Evolutionary conservation across 2,888 invertebrate genomes (phyloP).

Genomic region (Drosophila atroscutellata): DNA sequence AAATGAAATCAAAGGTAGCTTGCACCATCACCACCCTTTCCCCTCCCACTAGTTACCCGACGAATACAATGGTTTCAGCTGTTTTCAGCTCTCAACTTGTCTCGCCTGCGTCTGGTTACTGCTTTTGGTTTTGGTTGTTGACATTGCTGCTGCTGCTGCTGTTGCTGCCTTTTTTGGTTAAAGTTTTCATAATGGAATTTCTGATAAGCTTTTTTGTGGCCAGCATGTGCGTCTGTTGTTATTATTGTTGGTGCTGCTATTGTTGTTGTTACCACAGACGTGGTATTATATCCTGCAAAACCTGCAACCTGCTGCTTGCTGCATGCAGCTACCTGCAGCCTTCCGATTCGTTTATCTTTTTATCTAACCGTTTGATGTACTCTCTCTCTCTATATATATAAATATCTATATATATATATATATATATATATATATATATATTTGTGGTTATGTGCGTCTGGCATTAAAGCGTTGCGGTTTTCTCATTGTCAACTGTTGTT

Average conservation of each 20-base stretch:
- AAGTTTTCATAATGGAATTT: slow-evolving; percentile 80
- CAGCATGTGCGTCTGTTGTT: slow-evolving; percentile 44
- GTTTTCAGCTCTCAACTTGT: slow-evolving; percentile 40
- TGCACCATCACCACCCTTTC: background rate
- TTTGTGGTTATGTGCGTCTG: slow-evolving; percentile 33
- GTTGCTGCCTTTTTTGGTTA: slow-evolving; percentile 57
- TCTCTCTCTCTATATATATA: slow-evolving; percentile 7
- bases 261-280: slow-evolving; percentile 64
- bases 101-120: slow-evolving; percentile 40
- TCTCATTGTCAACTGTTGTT: slow-evolving; percentile 70
- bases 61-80: slow-evolving; percentile 30
- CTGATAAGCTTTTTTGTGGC: slow-evolving; percentile 77
- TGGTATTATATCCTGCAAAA: slow-evolving; percentile 60
- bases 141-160: slow-evolving; percentile 28
- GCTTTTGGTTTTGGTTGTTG: slow-evolving; percentile 32
- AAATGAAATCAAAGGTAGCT: slow-evolving; percentile 70
- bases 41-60: no score
- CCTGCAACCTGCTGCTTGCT: slow-evolving; percentile 21
- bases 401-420: slow-evolving; percentile 12
- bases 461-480: slow-evolving; percentile 68
- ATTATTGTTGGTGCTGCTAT: slow-evolving; percentile 25
- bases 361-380: slow-evolving; percentile 57
- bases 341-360: slow-evolving; percentile 55
- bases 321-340: slow-evolving; percentile 30
- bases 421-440: slow-evolving; percentile 15